Conservation (phyloP, 2,888 invertebrate genomes). For the Drosophila pegasa region DNA sequence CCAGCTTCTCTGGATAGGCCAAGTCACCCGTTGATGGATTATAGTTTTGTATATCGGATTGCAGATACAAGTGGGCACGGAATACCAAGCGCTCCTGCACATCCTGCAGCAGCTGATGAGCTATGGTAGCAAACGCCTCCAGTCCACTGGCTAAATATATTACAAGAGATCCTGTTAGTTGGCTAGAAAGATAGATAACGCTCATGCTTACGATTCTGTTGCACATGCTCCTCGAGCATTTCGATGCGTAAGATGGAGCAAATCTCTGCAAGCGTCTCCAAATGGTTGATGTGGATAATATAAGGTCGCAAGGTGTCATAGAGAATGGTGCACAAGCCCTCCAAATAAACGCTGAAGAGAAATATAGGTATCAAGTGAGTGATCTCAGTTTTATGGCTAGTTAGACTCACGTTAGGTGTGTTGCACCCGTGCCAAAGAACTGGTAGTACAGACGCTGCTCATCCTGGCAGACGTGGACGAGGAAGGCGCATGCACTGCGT, state of each 20-base stretch:
- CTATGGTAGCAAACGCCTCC: conserved; percentile 90
- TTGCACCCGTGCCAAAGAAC: conserved; percentile 91
- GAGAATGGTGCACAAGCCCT: conserved; percentile 92
- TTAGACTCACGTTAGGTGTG: conserved; percentile 87
- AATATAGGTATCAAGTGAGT: not conserved
- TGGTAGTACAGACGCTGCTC: conserved; percentile 96
- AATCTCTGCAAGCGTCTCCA: conserved; percentile 98
- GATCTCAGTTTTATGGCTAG: not conserved
- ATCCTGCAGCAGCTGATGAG: conserved; percentile 94
- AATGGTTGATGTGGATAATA: conserved; percentile 97
- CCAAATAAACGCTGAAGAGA: conserved; percentile 89
- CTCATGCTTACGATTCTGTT: conserved; percentile 89
- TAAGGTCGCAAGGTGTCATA: conserved; percentile 97
- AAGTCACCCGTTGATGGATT: conserved; percentile 97
- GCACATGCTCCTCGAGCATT: conserved; percentile 96
- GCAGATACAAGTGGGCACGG: conserved; percentile 96
- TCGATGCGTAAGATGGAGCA: conserved; percentile 96
- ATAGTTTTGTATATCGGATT: conserved; percentile 94
- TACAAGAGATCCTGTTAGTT: not conserved
- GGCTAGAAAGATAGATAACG: not conserved
- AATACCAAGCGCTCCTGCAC: conserved; percentile 98
- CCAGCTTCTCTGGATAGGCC: conserved; percentile 98
- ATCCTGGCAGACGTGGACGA: conserved; percentile 97
- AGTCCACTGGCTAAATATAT: conserved; percentile 87
- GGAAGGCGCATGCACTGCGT: conserved; percentile 94